Evolutionary conservation across 2,888 invertebrate species (phyloP), one percentile per base, ranked within the genome.

Genomic region (Drosophila peninsularis): DNA sequence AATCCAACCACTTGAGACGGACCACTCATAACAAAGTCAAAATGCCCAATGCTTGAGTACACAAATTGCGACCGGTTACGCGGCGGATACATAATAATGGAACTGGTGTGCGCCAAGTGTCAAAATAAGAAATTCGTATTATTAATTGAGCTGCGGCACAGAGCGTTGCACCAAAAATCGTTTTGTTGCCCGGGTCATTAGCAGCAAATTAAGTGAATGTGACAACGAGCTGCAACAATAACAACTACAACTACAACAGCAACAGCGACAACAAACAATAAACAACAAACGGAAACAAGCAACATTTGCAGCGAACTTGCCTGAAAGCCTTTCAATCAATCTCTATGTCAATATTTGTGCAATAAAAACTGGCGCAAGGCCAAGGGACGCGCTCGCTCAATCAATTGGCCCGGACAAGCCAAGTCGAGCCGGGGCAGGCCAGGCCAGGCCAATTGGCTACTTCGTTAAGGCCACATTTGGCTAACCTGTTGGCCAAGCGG

Each of bases 401-500:
- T 76, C 74, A 70, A 74, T 71, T 67, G 69, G 55, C 69, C 66
- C 30, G 32, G 55, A 65, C 66, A 21, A n/a, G 53, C 17, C 62
- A n/a, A 24, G 58, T 64, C 57, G 6, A 21, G 49, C 27, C 27
- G 7, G 27, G 27, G 6, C 66, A 27, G 24, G 45, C 27, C 27
- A 39, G 17, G 61, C 69, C 54, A 36, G 7, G 54, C 32, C 62
- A 64, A 69, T 73, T 80, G 73, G 70, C 67, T 62, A 53, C 36
- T 41, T 54, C 62, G 71, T 37, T 45, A 50, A 62, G 64, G 74
- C 66, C 78, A 66, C 67, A 68, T 82, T 82, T 82, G 76, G 67
- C 76, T 82, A 84, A 82, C 84, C 84, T 82, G 82, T 82, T 82
- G 82, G 70, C 76, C 76, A 52, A 57, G 61, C 65, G 73, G 73